Conservation (phyloP, 1,140 invertebrate species). For the Lasioglossum albipes region DNA sequence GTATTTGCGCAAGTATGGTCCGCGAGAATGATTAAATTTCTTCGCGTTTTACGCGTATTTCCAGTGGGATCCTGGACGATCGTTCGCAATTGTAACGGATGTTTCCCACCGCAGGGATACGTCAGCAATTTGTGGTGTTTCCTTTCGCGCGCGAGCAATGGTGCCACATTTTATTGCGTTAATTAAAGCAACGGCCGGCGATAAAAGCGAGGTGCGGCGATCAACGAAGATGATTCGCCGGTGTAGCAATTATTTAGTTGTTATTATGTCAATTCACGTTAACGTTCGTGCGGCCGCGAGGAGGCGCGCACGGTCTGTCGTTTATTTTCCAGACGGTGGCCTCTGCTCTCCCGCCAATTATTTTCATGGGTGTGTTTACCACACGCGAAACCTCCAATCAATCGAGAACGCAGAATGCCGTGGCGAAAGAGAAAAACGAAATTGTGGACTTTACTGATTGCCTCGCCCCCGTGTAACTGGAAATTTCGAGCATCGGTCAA, state of each 20-base stretch:
- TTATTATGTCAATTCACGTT: conserved; percentile 28
- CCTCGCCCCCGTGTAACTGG: background rate
- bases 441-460: background rate
- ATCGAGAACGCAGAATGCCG: background rate
- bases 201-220: conserved; percentile 5
- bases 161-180: conserved; percentile 1
- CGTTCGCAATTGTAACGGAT: background rate
- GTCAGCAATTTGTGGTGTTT: background rate
- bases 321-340: conserved; percentile 16
- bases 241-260: conserved; percentile 18
- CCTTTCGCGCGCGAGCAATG: no score
- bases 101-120: background rate
- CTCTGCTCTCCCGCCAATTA: conserved; percentile 12
- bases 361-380: conserved; percentile 17
- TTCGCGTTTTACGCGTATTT: no score
- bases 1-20: no score
- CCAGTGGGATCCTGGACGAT: no score
- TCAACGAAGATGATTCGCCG: background rate
- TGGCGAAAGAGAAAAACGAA: background rate
- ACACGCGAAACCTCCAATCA: conserved; percentile 11
- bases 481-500: background rate
- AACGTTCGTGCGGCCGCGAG: background rate
- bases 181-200: background rate
- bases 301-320: background rate
- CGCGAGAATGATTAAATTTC: no score